Percentiles rank a stretch among this genome's conserved stretches.
phyloP scores from a whole-genome alignment of 2,113 vertebrate genomes.

The Crocuta crocuta region DNA sequence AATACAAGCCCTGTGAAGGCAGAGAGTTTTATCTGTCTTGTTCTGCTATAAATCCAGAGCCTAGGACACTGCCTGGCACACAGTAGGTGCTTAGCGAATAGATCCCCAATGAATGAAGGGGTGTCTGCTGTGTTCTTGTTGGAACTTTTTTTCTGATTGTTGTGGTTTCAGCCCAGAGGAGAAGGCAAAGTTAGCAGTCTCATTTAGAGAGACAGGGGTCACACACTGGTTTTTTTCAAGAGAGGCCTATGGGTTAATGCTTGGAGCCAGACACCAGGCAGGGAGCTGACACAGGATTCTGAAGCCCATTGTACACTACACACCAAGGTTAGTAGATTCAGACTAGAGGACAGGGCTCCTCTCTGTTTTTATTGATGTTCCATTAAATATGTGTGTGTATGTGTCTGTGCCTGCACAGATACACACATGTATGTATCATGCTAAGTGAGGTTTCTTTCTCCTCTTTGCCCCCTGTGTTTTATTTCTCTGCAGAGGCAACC shows the following conservation, averaged over 20 bases:
- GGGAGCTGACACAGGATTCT: not conserved
- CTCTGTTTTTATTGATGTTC: not conserved
- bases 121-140: not conserved
- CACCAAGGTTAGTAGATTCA: not conserved
- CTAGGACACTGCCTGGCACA: not conserved
- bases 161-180: not conserved
- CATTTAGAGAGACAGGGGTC: not conserved
- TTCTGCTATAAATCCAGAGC: not conserved
- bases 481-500: not conserved
- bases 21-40: not conserved
- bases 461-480: rapidly evolving
- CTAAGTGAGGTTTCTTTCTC: not conserved
- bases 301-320: not conserved
- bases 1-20: not conserved
- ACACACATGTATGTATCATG: not conserved
- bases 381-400: not conserved
- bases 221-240: not conserved
- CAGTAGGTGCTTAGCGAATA: not conserved
- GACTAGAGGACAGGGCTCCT: not conserved
- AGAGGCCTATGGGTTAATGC: not conserved
- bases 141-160: not conserved
- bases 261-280: not conserved
- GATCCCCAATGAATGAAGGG: not conserved
- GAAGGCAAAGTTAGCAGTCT: not conserved
- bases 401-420: not conserved